Conservation (phyloP, 2,888 invertebrate genomes). For the Tinea semifulvella region DNA sequence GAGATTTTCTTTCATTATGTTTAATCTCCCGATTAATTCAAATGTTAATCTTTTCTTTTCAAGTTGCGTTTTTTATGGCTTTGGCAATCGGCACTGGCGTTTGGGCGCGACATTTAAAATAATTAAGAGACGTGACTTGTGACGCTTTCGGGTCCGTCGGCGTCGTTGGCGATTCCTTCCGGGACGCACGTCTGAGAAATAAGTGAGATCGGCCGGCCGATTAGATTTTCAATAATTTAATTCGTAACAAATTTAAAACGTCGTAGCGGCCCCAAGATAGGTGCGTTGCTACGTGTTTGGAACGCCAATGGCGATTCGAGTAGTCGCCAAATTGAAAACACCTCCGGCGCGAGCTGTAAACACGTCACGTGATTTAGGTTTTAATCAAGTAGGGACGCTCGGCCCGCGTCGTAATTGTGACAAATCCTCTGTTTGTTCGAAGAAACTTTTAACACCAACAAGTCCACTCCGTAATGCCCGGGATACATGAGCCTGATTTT, state of each 20-base stretch:
- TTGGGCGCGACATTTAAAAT: constrained; percentile 48
- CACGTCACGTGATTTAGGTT: constrained; percentile 69
- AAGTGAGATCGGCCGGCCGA: constrained; percentile 41
- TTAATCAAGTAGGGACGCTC: constrained; percentile 66
- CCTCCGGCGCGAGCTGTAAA: constrained; percentile 64
- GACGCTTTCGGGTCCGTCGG: constrained; percentile 20
- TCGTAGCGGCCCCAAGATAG: constrained; percentile 53
- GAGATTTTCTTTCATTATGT: constrained; percentile 68
- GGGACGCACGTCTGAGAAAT: constrained; percentile 21
- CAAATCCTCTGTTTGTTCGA: constrained; percentile 68
- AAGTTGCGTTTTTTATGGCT: constrained; percentile 50
- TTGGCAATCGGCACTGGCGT: constrained; percentile 37
- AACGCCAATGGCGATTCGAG: constrained; percentile 58
- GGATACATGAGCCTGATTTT: no score
- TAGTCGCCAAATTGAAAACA: constrained; percentile 66
- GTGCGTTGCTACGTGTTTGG: constrained; percentile 59
- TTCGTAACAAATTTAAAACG: constrained; percentile 64
- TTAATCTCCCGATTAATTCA: constrained; percentile 68
- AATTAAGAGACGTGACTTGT: constrained; percentile 57
- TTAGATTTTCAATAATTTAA: constrained; percentile 64
- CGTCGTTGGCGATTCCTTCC: constrained; percentile 25
- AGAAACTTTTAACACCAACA: constrained; percentile 62
- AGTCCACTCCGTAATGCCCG: constrained; percentile 54
- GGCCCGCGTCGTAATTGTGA: constrained; percentile 62
- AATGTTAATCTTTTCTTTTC: constrained; percentile 62